Evolutionary conservation across 2,888 invertebrate genomes (phyloP), one percentile per base, ranked within the genome.

Genomic region (Cyrtodaria siliqua): DNA sequence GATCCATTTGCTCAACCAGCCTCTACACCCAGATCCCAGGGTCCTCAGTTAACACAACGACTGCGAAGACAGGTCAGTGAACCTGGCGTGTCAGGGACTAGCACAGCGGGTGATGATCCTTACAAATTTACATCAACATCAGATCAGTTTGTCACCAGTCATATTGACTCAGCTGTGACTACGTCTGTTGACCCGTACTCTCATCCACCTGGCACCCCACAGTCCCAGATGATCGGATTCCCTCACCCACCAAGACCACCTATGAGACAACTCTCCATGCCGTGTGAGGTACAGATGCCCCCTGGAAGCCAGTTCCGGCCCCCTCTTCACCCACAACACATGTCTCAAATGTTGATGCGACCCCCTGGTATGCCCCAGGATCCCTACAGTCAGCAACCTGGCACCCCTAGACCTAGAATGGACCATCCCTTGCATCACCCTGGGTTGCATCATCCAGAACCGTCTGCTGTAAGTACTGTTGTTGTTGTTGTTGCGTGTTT

Each of bases 41-140:
- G 38, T 8, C 49, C 56, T 0, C 44, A 55, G 68, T 52, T 60
- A 44, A 63, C 68, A 12, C 66, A 44, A 2, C 60, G 73, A 14
- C 66, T 80, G 38, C 40, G 38, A 29, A 40, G 73, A 42, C 76
- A 80, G 49, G 18, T 56, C 8, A 77, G 80, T 71, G 70, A 73
- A 23, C 70, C 75, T 0, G 40, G 33, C 3, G 27, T 53, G 2
- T 71, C 60, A 14, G 50, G 73, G 18, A 52, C 56, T 24, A 47
- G 49, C 1, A 61, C 52, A 3, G 56, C 68, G 14, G 80, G 60
- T 27, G 76, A 77, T 9, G 94, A 94, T 72, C 94, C 94, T 0
- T 95, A 94, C 87, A 91, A 94, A 14, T 82, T 82, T 26, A 59
- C 67, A 3, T 63, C 64, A 49, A 26, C 70, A 12, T 53, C 67